Base-by-base conservation (phyloP, 2,113 vertebrate genomes). In the Delphinapterus leucas region DNA sequence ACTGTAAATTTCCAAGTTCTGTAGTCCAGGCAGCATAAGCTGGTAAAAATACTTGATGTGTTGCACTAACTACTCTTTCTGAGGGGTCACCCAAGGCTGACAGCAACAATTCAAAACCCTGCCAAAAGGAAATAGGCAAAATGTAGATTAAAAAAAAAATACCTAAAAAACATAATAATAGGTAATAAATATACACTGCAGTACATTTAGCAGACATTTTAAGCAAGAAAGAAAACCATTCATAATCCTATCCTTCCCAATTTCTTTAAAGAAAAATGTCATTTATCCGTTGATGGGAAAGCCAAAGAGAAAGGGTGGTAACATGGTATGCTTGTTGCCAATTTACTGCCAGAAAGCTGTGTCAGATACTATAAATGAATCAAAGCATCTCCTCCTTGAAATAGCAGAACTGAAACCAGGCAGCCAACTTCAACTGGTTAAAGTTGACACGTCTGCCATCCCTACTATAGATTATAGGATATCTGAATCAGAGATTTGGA, bases 31-130 rank as follows among this genome's bases (percentile, higher is more conserved):
- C 99, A 97, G 99, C 99, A 1, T 99, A 99, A 65, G 99, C 99
- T 88, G 99, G 99, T 97, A 99, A 99, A 98, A 99, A 99, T 31
- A 99, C 99, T 97, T 99, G 99, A 98, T 99, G 99, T 55, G 99
- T 99, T 74, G 99, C 99, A 98, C 98, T 99, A 98, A 99, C 99
- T 80, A 99, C 99, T 95, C 99, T 98, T 98, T 99, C 99, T 28
- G 99, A 99, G 47, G 99, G 99, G 94, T 99, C 99, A 36, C 99
- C 99, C 93, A 99, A 98, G 28, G 99, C 99, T 41, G 99, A 99
- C 95, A 99, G 99, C 98, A 99, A 98, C 81, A 99, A 98, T 98
- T 99, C 99, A 98, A 99, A 99, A 93, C 99, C 99, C 99, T 99
- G 98, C 33, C 18, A 97, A 94, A 88, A 83, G 1, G 90, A 96